Base-by-base conservation (phyloP, 2,797 vertebrate species). In the Oreortyx pictus region DNA sequence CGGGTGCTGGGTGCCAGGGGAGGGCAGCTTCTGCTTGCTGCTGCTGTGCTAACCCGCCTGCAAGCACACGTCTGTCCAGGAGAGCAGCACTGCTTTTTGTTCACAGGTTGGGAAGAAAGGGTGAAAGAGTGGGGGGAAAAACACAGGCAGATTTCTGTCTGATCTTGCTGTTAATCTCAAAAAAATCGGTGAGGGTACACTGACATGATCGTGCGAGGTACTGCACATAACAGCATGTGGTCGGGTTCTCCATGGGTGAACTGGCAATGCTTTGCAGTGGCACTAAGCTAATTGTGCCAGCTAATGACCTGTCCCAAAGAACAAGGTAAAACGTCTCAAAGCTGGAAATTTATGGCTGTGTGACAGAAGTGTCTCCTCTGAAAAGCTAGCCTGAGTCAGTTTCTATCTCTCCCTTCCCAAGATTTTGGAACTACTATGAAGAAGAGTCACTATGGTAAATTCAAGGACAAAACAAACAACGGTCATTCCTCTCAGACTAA, bases 141-240 rank as follows among this genome's bases (percentile, higher is more conserved):
- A 41, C 39, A 84, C 54, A 86, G 24, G n/a, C 46, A 70, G 3
- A 23, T 41, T 86, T 67, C 41, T 74, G 17, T 47, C 23, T 85
- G 41, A 59, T 22, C 11, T 25, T 59, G 54, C 37, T 37, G 74
- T 41, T 65, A 76, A 73, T 17, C n/a, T 33, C 60, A 20, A 0
- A 8, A 57, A 57, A 60, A 59, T 8, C 3, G 2, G 50, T 62
- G 50, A 66, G 41, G 33, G 41, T 12, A 37, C 7, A 60, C 4
- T 84, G 31, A 20, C 4, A 14, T 0, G 15, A 20, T 44, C 44
- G 49, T 2, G 16, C 15, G 44, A 79, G 44, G 29, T 12, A 64
- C 37, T 27, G 29, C 9, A 24, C 2, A 0, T 24, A 56, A 37
- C 41, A 67, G 54, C 0, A 11, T 12, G 37, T 0, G 0, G 62